Evolutionary conservation across 2,888 invertebrate species (phyloP).

Genomic region (Apamea monoglypha): DNA sequence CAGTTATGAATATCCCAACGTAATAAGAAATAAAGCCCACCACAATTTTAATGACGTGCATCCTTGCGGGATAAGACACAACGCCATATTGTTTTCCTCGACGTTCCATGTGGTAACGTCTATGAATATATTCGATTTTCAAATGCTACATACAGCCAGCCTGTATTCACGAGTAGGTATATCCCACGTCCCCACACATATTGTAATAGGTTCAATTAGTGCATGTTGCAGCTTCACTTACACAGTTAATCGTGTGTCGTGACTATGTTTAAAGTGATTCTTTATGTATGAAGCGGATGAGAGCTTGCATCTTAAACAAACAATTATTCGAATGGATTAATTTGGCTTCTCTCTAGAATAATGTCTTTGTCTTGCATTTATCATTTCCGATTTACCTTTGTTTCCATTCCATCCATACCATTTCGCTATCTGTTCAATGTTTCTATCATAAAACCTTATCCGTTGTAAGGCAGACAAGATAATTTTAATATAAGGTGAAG

Average conservation of each 20-base stretch:
- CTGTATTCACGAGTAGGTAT: neutral
- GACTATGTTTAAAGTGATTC: constrained; percentile 14
- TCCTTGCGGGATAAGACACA: neutral
- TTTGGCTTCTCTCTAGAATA: neutral
- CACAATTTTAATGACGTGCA: constrained; percentile 2
- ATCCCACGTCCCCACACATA: constrained; percentile 8
- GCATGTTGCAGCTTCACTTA: constrained; percentile 25
- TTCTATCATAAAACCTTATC: neutral
- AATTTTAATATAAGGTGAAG: no score
- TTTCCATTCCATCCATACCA: no score
- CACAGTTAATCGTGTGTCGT: constrained; percentile 41
- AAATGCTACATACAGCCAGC: neutral
- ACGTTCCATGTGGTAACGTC: constrained; percentile 12
- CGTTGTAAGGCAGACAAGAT: neutral
- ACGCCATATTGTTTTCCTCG: constrained; percentile 28
- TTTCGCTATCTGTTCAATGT: no score
- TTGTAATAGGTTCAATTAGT: neutral
- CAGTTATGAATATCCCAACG: constrained; percentile 16
- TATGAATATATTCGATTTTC: constrained; percentile 26
- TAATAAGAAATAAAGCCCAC: neutral
- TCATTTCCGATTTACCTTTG: neutral
- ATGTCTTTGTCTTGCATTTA: neutral
- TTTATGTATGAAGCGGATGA: constrained; percentile 4
- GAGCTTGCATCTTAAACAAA: constrained; percentile 2
- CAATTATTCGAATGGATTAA: neutral